phyloP scores from a whole-genome alignment of 2,888 invertebrate species.

The Psococerastis gibbosa region DNA sequence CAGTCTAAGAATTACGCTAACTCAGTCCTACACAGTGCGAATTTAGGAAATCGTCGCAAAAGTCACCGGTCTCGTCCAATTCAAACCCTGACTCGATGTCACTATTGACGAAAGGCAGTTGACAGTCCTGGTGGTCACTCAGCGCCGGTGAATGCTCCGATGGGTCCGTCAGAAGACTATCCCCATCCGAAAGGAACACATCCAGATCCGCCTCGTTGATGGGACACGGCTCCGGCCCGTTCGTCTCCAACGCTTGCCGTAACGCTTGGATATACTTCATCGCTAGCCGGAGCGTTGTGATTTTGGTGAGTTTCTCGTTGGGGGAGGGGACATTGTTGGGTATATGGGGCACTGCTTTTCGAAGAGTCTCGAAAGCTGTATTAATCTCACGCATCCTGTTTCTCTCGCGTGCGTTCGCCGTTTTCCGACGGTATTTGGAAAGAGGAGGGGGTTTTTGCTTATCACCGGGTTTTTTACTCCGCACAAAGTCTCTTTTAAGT shows the following conservation, averaged over 20 bases:
- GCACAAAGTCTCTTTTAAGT: constrained; percentile 13
- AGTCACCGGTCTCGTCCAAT: constrained; percentile 4
- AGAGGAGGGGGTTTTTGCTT: constrained; percentile 43
- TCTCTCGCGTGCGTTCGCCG: constrained; percentile 74
- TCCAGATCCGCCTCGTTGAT: constrained; percentile 4
- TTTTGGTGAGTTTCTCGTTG: constrained; percentile 72
- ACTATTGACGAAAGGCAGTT: neutral
- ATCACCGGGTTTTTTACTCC: constrained; percentile 20
- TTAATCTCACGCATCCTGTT: constrained; percentile 82
- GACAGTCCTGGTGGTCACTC: neutral
- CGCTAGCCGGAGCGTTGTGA: constrained; percentile 67
- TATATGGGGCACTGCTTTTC: constrained; percentile 50
- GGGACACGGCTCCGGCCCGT: neutral
- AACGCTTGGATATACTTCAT: constrained; percentile 72
- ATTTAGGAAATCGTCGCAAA: constrained; percentile 6
- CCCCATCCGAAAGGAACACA: constrained; percentile 2
- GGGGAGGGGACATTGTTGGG: constrained; percentile 17
- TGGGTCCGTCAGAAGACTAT: constrained; percentile 4
- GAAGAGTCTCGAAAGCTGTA: constrained; percentile 64
- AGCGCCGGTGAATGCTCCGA: constrained; percentile 2
- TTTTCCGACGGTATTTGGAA: constrained; percentile 75
- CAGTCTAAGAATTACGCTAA: too few species aligned
- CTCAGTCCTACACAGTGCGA: constrained; percentile 7
- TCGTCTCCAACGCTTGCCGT: constrained; percentile 32
- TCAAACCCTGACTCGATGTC: constrained; percentile 4